These are phyloP conservation scores for Slavum lentiscoides DNA, from an alignment of 2,888 invertebrate species.

Conservation along the genomic window DNA sequence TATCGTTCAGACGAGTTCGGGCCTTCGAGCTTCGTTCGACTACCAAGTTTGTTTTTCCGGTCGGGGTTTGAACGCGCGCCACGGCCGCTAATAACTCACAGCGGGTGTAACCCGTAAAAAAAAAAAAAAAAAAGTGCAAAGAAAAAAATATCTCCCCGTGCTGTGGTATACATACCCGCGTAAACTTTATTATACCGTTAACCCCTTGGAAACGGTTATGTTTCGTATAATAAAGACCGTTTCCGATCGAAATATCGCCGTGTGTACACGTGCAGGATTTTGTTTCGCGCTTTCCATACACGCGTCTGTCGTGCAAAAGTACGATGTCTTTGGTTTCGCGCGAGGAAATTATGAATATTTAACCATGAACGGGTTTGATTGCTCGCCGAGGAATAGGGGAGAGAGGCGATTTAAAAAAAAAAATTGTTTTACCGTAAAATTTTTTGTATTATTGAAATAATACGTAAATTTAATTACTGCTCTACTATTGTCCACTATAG, in stretches of 20 bases:
- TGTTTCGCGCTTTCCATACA: background rate
- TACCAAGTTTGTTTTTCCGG: slow-evolving; percentile 64
- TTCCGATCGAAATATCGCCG: background rate
- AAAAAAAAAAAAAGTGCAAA: slow-evolving; percentile 1
- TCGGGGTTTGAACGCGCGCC: slow-evolving; percentile 57
- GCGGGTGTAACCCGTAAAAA: slow-evolving; percentile 54
- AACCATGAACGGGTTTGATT: too few species aligned
- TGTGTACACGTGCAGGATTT: too few species aligned
- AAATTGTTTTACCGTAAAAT: too few species aligned
- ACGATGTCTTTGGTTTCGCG: too few species aligned
- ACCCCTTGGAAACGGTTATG: slow-evolving; percentile 55
- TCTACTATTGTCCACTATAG: too few species aligned
- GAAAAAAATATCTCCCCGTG: background rate
- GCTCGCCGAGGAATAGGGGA: too few species aligned
- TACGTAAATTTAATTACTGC: too few species aligned
- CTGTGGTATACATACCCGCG: background rate
- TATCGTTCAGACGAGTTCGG: slow-evolving; percentile 37
- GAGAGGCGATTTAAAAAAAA: too few species aligned
- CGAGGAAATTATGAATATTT: too few species aligned
- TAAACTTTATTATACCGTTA: background rate
- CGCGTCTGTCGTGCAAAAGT: background rate
- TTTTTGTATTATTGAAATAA: too few species aligned
- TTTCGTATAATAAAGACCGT: background rate
- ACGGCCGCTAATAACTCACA: slow-evolving; percentile 15
- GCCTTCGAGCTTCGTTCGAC: slow-evolving; percentile 61